Conservation (phyloP, 1,140 invertebrate species). For the Trichogramma pretiosum region DNA sequence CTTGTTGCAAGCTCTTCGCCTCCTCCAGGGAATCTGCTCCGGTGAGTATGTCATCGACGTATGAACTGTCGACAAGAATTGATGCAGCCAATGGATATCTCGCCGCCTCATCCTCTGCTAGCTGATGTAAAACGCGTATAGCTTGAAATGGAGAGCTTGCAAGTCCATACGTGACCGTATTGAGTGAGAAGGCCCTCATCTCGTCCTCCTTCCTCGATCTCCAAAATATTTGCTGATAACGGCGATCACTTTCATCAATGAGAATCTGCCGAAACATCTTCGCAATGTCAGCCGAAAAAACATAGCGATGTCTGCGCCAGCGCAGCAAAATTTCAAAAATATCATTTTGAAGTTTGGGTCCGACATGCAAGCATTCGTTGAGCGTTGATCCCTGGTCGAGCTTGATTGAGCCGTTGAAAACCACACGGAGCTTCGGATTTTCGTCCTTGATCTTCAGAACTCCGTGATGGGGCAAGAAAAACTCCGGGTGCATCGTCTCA, state of each 20-base stretch:
- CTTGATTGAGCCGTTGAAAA: too few relatives aligned
- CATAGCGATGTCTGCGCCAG: background rate
- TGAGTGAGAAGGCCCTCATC: background rate
- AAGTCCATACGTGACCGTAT: background rate
- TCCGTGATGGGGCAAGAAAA: constrained; percentile 20
- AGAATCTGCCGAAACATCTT: background rate
- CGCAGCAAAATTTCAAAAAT: background rate
- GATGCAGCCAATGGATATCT: background rate
- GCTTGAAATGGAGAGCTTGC: background rate
- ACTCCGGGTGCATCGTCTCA: background rate
- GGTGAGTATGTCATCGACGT: background rate
- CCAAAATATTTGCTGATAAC: background rate
- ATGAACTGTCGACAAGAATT: background rate
- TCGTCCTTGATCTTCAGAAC: constrained; percentile 2
- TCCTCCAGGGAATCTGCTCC: background rate
- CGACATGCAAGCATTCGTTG: background rate
- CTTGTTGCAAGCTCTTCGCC: background rate
- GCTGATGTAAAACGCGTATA: background rate
- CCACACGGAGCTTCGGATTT: constrained; percentile 14
- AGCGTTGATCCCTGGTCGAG: too few relatives aligned
- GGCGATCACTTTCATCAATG: background rate
- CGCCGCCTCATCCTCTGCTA: background rate
- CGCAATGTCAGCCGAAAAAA: background rate
- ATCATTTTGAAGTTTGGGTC: background rate
- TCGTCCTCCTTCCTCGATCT: background rate